A percentile compares a stretch with the other conserved stretches of the same genome.
phyloP scores from a whole-genome alignment of 2,797 vertebrate species.

The Anisognathus igniventris region DNA sequence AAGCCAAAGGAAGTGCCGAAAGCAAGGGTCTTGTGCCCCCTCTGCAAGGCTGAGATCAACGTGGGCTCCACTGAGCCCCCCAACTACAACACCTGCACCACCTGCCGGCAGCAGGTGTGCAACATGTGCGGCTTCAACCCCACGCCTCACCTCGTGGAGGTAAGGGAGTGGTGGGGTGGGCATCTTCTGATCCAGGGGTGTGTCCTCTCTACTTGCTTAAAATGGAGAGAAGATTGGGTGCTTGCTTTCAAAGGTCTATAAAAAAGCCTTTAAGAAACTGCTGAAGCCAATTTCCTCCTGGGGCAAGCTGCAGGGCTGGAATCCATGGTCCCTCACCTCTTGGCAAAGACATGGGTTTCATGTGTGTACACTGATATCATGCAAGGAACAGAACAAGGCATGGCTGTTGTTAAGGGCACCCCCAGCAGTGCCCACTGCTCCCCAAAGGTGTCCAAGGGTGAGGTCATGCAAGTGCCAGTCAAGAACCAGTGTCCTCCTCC shows the following conservation, averaged over 20 bases:
- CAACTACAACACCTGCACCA: conserved; percentile 95
- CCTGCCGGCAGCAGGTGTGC: conserved; percentile 93
- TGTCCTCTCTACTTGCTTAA: background rate
- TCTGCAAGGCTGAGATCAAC: conserved; percentile 94
- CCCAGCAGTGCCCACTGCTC: background rate
- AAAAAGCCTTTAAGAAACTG: background rate
- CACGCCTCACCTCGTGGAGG: conserved; percentile 93
- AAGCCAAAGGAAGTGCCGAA: conserved; percentile 87
- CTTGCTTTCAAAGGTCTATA: background rate
- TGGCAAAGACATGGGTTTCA: background rate
- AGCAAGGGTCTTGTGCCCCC: conserved; percentile 85
- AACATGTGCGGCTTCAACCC: conserved; percentile 98
- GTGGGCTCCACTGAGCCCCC: conserved; percentile 81
- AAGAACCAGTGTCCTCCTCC: background rate
- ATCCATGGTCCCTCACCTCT: background rate
- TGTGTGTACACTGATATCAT: background rate
- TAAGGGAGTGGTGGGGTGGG: conserved; percentile 68
- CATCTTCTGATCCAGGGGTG: rapidly evolving
- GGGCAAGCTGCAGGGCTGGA: background rate
- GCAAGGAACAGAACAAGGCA: background rate
- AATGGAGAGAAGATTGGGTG: background rate
- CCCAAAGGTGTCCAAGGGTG: background rate
- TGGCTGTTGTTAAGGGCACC: background rate
- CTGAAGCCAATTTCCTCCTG: background rate
- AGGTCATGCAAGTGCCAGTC: background rate